A percentile compares a stretch with the other conserved stretches of the same genome.
phyloP scores from a whole-genome alignment of 1,140 invertebrate genomes.

The Meloidogyne chitwoodi region DNA sequence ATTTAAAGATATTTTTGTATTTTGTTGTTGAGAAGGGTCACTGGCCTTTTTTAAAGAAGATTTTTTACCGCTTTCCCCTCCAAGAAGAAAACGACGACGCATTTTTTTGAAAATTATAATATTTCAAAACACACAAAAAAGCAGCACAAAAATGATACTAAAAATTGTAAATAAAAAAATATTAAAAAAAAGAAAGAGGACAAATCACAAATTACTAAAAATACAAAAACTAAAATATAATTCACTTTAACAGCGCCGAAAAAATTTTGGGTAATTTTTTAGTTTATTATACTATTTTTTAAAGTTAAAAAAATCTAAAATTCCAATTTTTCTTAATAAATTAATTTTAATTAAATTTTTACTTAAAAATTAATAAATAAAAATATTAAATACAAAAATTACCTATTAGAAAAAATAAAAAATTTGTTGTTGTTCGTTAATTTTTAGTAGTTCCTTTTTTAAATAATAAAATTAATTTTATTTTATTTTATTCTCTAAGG shows the following conservation, averaged over 20 bases:
- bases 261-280: no score
- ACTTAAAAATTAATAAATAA: neutral
- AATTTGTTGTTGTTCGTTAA: neutral
- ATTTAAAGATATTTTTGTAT: neutral
- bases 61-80: neutral
- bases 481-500: neutral
- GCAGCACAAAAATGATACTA: neutral
- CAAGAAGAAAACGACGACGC: neutral
- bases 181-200: neutral
- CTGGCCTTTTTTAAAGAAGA: neutral
- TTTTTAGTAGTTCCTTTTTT: neutral
- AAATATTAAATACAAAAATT: neutral
- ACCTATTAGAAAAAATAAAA: neutral
- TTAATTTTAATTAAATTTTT: neutral
- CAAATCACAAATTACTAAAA: no score
- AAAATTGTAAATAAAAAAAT: neutral
- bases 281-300: no score
- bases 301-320: no score
- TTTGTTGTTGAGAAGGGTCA: neutral
- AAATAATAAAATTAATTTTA: neutral
- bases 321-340: no score
- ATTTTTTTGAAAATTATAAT: neutral
- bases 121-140: neutral
- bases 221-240: no score
- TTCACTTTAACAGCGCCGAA: no score